Evolutionary conservation across 1,140 invertebrate species (phyloP), one percentile per base, ranked within the genome.

Genomic region (Cephus cinctus): DNA sequence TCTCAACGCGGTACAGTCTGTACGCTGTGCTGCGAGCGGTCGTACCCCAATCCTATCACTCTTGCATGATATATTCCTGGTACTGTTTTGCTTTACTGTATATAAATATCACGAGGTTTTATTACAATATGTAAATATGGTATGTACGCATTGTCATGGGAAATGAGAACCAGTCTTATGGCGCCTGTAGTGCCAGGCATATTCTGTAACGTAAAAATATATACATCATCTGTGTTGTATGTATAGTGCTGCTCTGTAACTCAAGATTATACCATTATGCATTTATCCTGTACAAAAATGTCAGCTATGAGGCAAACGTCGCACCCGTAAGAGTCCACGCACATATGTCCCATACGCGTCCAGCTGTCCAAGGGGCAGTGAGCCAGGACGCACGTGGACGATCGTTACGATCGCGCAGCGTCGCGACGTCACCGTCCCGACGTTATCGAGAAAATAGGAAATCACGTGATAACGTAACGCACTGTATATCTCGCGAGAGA

Each of bases 131-230:
- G 58, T 50, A 46, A 56, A 43, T 56, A 56, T 51, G 70, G 64
- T 75, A 75, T 75, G 73, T 76, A 76, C 69, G 73, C 73, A 75
- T 76, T 76, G 65, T 65, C 54, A 61, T 69, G 74, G 71, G 73
- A 76, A 76, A 76, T 76, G 73, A 76, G 74, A 75, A 76, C 74
- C 74, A 76, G 74, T 76, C 74, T 76, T 76, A 76, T 76, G 66
- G 68, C 65, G 59, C 72, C 69, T 57, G 65, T 62, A 61, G 64
- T 60, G 55, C 62, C 70, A 67, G 71, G 70, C 70, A 76, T 75
- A 75, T 75, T 76, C 74, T 76, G 74, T 76, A 76, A 76, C 74
- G 73, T 74, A 76, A 76, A 76, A 76, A 76, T 76, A 76, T 76
- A 76, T 76, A 76, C 74, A 76, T 73, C 66, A 65, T 76, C 73